Percentiles rank a stretch among this genome's conserved stretches.
Conservation (phyloP, 2,797 vertebrate species). For the Mormyrops boulengeri region DNA sequence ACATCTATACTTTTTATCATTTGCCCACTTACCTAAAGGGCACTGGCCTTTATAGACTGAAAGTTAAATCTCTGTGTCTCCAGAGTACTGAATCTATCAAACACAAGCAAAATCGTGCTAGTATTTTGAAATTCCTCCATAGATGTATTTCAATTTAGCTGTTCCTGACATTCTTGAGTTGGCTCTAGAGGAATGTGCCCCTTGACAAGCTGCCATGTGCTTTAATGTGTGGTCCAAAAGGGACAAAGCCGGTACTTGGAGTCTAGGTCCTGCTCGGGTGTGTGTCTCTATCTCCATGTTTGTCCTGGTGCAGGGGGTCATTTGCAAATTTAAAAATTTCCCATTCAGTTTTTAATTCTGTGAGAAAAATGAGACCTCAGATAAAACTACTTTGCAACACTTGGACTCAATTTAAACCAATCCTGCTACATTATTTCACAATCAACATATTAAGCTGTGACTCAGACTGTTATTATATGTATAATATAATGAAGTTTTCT, state of each 20-base stretch:
- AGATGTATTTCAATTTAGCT: conserved; percentile 17
- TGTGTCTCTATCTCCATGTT: not conserved
- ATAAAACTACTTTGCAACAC: not conserved
- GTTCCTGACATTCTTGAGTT: conserved; percentile 3
- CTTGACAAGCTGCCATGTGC: conserved; percentile 6
- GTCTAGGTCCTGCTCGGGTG: not conserved
- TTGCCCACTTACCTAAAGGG: conserved; percentile 10
- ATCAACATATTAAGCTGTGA: not conserved
- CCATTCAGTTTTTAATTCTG: not conserved
- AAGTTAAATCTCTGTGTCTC: not conserved
- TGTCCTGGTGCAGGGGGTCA: not conserved
- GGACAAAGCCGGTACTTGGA: not conserved
- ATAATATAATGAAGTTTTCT: not conserved
- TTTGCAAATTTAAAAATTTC: not conserved
- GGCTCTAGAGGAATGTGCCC: not conserved
- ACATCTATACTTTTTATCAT: conserved; percentile 6
- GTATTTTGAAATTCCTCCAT: conserved; percentile 40
- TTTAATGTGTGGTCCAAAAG: conserved; percentile 1
- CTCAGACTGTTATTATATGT: not conserved
- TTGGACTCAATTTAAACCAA: not conserved
- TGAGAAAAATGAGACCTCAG: not conserved
- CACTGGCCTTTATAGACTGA: conserved; percentile 1
- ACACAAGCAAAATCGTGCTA: conserved; percentile 41
- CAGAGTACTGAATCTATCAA: conserved; percentile 18
- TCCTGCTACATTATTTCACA: not conserved